A percentile compares a stretch with the other conserved stretches of the same genome.
Evolutionary conservation across 2,797 vertebrate genomes (phyloP).

Genomic region (Oryzias sinensis): DNA sequence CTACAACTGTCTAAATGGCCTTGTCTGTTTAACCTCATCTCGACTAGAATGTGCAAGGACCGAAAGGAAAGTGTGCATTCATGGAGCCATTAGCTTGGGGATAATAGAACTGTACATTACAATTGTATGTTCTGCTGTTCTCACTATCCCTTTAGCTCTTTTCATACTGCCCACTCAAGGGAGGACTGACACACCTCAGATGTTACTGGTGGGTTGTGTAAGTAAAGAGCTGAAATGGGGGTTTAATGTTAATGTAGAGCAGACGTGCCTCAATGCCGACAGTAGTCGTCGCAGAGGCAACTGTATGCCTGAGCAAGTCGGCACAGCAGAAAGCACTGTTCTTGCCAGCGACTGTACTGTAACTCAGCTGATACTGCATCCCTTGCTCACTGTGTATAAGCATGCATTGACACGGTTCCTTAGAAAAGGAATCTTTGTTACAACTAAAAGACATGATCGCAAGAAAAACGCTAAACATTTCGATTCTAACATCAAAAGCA

Average conservation of each 20-base stretch:
- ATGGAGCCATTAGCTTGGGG: background rate
- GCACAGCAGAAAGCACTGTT: background rate
- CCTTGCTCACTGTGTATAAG: background rate
- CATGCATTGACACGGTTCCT: background rate
- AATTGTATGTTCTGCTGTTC: background rate
- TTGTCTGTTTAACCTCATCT: too few relatives aligned
- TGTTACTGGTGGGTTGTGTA: background rate
- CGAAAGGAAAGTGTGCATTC: background rate
- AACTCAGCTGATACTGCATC: background rate
- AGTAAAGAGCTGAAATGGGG: background rate
- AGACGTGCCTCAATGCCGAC: background rate
- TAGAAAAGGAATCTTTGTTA: too few relatives aligned
- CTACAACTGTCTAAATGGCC: too few relatives aligned
- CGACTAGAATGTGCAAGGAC: too few relatives aligned
- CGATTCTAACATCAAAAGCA: too few relatives aligned
- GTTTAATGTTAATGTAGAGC: background rate
- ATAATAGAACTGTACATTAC: background rate
- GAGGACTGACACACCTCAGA: background rate
- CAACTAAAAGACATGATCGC: too few relatives aligned
- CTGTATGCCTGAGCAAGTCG: background rate
- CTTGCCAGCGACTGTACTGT: background rate
- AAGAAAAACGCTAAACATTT: too few relatives aligned
- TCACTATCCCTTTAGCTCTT: background rate
- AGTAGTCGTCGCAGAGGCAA: background rate
- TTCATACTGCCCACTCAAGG: background rate